These are phyloP conservation scores for Hydrolagus affinis DNA, from an alignment of 2,113 vertebrate genomes.

Conservation along the genomic window DNA sequence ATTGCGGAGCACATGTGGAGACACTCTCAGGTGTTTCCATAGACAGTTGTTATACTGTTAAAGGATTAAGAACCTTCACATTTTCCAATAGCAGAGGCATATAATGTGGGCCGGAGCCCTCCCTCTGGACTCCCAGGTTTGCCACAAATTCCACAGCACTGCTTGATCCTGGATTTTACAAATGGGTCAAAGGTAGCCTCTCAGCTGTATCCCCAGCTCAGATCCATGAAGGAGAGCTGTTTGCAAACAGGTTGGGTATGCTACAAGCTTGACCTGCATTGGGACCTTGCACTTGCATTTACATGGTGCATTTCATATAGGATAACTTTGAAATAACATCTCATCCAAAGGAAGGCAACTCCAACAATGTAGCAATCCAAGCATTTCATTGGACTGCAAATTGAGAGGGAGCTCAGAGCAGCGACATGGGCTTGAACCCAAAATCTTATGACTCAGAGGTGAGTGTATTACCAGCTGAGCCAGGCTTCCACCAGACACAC, in stretches of 20 bases:
- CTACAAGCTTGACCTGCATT: background rate
- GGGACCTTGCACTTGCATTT: background rate
- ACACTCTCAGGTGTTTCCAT: background rate
- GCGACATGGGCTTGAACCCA: too few relatives aligned
- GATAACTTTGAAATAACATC: too few relatives aligned
- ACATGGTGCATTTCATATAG: too few relatives aligned
- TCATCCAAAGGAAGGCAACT: too few relatives aligned
- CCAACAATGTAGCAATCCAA: too few relatives aligned
- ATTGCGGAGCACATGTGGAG: too few relatives aligned
- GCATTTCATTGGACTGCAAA: too few relatives aligned
- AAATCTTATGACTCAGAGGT: too few relatives aligned
- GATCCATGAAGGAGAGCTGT: background rate
- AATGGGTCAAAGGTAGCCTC: background rate
- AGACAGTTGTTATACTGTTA: background rate
- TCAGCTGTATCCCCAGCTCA: background rate
- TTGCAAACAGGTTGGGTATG: background rate
- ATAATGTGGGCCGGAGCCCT: background rate
- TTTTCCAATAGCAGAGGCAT: background rate
- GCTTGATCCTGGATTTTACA: background rate
- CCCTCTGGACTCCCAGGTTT: background rate
- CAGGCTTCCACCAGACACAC: too few relatives aligned
- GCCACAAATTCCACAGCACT: background rate
- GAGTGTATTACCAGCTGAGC: too few relatives aligned
- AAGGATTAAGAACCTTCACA: background rate
- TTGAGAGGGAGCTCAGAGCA: too few relatives aligned